A percentile compares a stretch with the other conserved stretches of the same genome.
These are phyloP conservation scores for Drosophila monieri DNA, from an alignment of 2,888 invertebrate genomes.

Conservation along the genomic window DNA sequence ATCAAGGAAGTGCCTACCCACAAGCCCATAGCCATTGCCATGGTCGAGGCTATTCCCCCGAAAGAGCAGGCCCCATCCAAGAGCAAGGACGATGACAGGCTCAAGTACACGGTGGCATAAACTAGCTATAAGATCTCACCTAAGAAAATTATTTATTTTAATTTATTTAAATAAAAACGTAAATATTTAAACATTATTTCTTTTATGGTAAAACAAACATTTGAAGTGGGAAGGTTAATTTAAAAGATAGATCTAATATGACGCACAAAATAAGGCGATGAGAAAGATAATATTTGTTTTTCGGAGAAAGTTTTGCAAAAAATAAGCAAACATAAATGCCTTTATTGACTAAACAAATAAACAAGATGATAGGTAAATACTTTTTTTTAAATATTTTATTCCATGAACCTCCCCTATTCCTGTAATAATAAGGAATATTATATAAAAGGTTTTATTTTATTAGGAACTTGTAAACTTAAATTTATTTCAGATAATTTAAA, in stretches of 20 bases:
- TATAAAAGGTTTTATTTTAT: too few relatives aligned
- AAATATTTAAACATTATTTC: background rate
- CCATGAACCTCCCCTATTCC: background rate
- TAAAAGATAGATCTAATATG: background rate
- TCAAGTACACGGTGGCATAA: constrained; percentile 59
- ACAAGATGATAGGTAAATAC: too few relatives aligned
- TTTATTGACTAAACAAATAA: background rate
- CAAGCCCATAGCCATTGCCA: constrained; percentile 37
- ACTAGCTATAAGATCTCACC: constrained; percentile 6
- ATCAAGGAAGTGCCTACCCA: constrained; percentile 34
- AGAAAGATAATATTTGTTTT: background rate
- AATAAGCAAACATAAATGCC: background rate
- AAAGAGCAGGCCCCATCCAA: constrained; percentile 33
- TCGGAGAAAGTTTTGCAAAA: background rate
- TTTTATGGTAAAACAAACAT: background rate
- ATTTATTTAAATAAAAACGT: constrained; percentile 38
- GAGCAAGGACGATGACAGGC: constrained; percentile 44
- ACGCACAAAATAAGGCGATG: background rate
- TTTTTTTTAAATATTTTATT: too few relatives aligned
- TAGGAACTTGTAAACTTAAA: too few relatives aligned
- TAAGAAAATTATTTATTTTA: constrained; percentile 27
- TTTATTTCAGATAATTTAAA: too few relatives aligned
- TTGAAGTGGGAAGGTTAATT: background rate
- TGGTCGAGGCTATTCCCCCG: constrained; percentile 29
- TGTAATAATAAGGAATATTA: too few relatives aligned